Evolutionary conservation across 1,140 invertebrate species (phyloP), one percentile per base, ranked within the genome.

Genomic region (Hylaeus volcanicus): DNA sequence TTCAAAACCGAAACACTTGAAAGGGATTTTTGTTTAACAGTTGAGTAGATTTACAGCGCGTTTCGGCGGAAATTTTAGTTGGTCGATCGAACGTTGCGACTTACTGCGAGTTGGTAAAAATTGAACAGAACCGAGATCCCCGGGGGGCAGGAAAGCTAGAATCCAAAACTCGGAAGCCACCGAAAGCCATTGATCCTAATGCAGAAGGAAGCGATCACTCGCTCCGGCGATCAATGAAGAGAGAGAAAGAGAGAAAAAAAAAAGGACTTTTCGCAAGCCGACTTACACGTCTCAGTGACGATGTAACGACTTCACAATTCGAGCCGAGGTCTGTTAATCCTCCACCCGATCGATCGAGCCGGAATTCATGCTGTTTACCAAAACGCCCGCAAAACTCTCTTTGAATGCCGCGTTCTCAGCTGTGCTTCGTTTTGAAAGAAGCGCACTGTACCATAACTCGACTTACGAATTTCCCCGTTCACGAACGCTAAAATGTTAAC

Each of bases 311-410:
- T 81, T 83, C 72, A 84, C 69, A 77, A 72, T 84, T 81, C 66
- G 37, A 56, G 56, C 70, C n/a, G 58, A 87, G 76, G 74, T 70
- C 71, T 72, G 66, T 76, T 89, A 86, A 87, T 90, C 85, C 84
- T 86, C 74, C 63, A 83, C 70, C 83, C 88, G 84, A 86, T 86
- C 87, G 79, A 90, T 89, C 89, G 89, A 85, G 84, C 79, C 66
- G 66, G 72, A 70, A 81, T 81, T 77, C 75, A 51, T 79, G 77
- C 77, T 79, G 70, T 83, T 83, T 80, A 70, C 70, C 58, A 53
- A 71, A 83, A 74, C 65, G 81, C 72, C 82, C 81, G 69, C 56
- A 82, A 73, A 86, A 71, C 39, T 75, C 72, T 74, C 65, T 70
- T 80, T 81, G 75, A 75, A 75, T 48, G 48, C 76, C 79, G 71